Base-by-base conservation (phyloP, 2,888 invertebrate genomes). In the Netelia melanura region DNA sequence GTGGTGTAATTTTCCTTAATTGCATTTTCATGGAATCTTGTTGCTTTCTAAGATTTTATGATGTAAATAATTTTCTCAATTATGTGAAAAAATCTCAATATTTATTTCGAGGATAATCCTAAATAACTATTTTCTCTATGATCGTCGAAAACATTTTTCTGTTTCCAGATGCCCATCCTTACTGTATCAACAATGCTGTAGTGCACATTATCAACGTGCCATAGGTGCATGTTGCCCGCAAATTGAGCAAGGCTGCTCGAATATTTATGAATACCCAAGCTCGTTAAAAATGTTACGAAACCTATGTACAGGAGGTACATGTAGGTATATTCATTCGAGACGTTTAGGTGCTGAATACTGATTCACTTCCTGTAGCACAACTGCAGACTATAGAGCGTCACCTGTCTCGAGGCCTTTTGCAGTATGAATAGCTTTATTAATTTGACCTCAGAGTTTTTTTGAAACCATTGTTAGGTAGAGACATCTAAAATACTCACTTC, bases 401-500 rank as follows among this genome's bases (percentile, higher is more conserved):
- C 25, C n/a, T 17, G n/a, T 44, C 23, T 23, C 67, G 43, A 48
- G 48, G 17, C 65, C 38, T 48, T 65, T 58, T 58, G 44, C n/a
- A 56, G 43, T 17, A 23, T 54, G 54, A n/a, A 65, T 72, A 9
- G n/a, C 52, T 52, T 67, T 68, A 74, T 30, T 8, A 38, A 8
- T 23, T 43, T 25, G 38, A 9, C n/a, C n/a, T 11, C 14, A 11
- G 6, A 10, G 23, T 80, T 82, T 48, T 65, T 64, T 58, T 67
- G 9, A n/a, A 30, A 48, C n/a, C 8, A 5, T 70, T 48, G 30
- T 21, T 11, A 61, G 38, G 64, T 30, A 38, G 9, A 65, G 8
- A 21, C 10, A 25, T 65, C 14, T 3, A 48, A 54, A 21, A 86
- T 90, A 93, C 92, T 90, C 88, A 93, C 92, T 87, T 92, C 91